Conservation (phyloP, 2,888 invertebrate genomes). For the Ptilodon capucinus region DNA sequence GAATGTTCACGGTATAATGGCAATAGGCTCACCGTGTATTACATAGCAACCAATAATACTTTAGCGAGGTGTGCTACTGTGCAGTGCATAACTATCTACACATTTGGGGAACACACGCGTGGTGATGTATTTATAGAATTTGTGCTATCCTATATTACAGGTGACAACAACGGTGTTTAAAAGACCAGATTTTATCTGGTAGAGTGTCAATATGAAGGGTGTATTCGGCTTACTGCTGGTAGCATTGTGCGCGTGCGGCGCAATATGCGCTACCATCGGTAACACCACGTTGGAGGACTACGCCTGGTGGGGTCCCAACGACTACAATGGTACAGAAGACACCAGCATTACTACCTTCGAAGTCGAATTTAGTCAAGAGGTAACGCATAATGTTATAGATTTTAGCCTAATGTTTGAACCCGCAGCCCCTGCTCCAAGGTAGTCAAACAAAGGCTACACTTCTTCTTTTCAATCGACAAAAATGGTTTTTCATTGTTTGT, state of each 20-base stretch:
- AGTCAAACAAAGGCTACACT: too few relatives aligned
- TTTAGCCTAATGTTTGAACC: too few relatives aligned
- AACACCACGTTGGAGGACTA: neutral
- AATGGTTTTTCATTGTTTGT: too few relatives aligned
- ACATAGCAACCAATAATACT: too few relatives aligned
- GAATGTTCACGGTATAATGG: too few relatives aligned
- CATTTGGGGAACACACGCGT: too few relatives aligned
- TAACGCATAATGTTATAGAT: slow-evolving; percentile 37
- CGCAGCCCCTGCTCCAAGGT: too few relatives aligned
- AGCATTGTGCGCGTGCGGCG: neutral
- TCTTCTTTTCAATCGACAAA: too few relatives aligned
- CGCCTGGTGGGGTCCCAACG: slow-evolving; percentile 26
- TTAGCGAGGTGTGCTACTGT: too few relatives aligned
- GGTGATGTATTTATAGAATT: too few relatives aligned
- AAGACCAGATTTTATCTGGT: neutral
- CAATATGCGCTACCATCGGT: neutral
- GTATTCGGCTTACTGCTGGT: neutral
- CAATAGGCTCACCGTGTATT: too few relatives aligned
- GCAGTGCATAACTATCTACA: too few relatives aligned
- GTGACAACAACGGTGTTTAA: neutral
- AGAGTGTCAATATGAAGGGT: neutral
- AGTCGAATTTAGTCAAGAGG: slow-evolving; percentile 77
- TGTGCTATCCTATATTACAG: neutral
- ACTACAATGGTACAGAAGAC: slow-evolving; percentile 43
- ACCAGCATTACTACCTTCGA: slow-evolving; percentile 78